Evolutionary conservation across 2,888 invertebrate genomes (phyloP).

Genomic region (Eupeodes latifasciatus): DNA sequence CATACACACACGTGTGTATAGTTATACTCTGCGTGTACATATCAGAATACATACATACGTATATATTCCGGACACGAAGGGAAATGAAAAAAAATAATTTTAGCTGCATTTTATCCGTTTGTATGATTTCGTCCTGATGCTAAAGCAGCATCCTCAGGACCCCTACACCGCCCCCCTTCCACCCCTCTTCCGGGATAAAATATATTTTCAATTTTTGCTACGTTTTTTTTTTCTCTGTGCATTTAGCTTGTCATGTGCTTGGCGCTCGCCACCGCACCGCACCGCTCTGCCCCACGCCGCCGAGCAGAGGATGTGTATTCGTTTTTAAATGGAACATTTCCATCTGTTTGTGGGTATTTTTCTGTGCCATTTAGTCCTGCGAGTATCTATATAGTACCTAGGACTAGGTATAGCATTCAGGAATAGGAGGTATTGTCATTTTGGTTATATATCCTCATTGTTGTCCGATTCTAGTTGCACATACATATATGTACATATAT

Average conservation of each 20-base stretch:
- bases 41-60: neutral
- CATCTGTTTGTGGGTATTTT: constrained; percentile 53
- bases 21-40: too few relatives aligned
- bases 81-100: constrained; percentile 74
- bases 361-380: constrained; percentile 59
- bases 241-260: constrained; percentile 54
- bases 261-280: neutral
- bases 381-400: neutral
- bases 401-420: constrained; percentile 16
- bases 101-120: constrained; percentile 69
- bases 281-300: too few relatives aligned
- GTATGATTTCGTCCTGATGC: constrained; percentile 55
- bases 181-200: constrained; percentile 22
- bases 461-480: constrained; percentile 55
- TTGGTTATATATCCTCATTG: constrained; percentile 63
- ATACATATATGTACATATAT: too few relatives aligned
- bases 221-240: neutral
- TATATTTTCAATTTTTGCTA: constrained; percentile 32
- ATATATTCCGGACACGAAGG: constrained; percentile 67
- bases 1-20: neutral
- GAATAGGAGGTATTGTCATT: constrained; percentile 64
- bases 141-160: constrained; percentile 26
- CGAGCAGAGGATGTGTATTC: constrained; percentile 26
- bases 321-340: constrained; percentile 50
- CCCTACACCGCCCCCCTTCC: neutral